Percentiles rank a stretch among this genome's conserved stretches.
These are phyloP conservation scores for Pachypeltis micranthus DNA, from an alignment of 1,140 invertebrate genomes.

Conservation along the genomic window DNA sequence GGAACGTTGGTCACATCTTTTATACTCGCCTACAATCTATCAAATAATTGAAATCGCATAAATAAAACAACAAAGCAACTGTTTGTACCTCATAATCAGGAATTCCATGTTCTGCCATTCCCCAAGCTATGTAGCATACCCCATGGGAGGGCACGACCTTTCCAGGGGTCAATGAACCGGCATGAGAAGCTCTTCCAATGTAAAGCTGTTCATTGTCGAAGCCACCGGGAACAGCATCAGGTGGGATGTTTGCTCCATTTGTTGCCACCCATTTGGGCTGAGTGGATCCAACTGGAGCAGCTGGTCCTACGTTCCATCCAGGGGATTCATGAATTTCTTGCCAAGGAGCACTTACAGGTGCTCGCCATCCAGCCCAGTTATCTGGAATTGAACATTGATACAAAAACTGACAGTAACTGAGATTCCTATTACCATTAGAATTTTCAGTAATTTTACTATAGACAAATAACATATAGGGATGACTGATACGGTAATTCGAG, in stretches of 20 bases:
- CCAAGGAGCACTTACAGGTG: neutral
- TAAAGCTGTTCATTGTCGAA: slow-evolving; percentile 60
- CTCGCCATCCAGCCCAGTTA: slow-evolving; percentile 13
- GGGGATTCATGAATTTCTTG: slow-evolving; percentile 3
- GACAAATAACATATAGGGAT: too few species aligned
- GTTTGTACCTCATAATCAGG: slow-evolving; percentile 52
- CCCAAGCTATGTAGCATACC: slow-evolving; percentile 64
- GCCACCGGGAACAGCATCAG: slow-evolving; percentile 58
- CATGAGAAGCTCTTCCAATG: slow-evolving; percentile 56
- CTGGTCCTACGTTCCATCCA: slow-evolving; percentile 8
- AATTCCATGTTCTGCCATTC: slow-evolving; percentile 61
- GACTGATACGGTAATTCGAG: too few species aligned
- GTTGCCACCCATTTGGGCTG: slow-evolving; percentile 49
- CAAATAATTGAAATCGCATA: too few species aligned
- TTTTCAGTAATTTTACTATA: too few species aligned
- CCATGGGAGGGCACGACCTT: slow-evolving; percentile 60
- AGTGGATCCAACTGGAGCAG: neutral
- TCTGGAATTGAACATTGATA: slow-evolving; percentile 7
- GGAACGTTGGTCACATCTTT: too few species aligned
- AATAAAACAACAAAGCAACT: neutral
- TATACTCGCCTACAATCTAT: too few species aligned
- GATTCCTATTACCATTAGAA: too few species aligned
- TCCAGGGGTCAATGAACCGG: slow-evolving; percentile 64
- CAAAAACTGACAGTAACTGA: neutral
- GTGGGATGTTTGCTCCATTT: slow-evolving; percentile 50